Conservation (phyloP, 2,797 vertebrate species). For the Hydrocynus forskahlii region DNA sequence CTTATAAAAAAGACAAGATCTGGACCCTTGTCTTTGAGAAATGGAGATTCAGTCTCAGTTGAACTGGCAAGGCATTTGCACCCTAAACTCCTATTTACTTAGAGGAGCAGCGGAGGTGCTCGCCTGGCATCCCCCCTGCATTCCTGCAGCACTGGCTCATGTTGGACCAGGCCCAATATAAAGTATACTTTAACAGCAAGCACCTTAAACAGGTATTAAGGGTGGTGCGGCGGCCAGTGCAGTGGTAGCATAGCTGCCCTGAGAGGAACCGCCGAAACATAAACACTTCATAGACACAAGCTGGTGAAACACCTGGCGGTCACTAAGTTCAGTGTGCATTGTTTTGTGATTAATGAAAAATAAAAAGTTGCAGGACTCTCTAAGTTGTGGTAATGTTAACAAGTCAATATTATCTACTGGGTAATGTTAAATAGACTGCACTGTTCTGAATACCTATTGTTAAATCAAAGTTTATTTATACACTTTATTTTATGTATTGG, state of each 20-base stretch:
- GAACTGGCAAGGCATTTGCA: slow-evolving; percentile 54
- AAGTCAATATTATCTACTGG: too few relatives aligned
- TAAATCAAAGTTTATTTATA: too few relatives aligned
- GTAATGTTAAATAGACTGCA: too few relatives aligned
- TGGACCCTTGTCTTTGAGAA: slow-evolving; percentile 36
- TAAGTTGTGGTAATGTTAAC: not conserved
- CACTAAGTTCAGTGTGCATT: slow-evolving; percentile 24
- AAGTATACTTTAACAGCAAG: slow-evolving; percentile 57
- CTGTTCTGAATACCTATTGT: too few relatives aligned
- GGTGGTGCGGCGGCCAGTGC: slow-evolving; percentile 39
- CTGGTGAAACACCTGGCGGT: slow-evolving; percentile 28
- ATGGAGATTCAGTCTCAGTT: slow-evolving; percentile 48
- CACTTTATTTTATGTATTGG: too few relatives aligned
- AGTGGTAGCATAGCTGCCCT: slow-evolving; percentile 38
- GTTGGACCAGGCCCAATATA: slow-evolving; percentile 59
- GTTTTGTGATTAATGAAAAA: slow-evolving; percentile 14
- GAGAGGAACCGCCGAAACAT: slow-evolving; percentile 43
- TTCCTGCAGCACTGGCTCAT: slow-evolving; percentile 60
- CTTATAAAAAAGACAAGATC: slow-evolving; percentile 33
- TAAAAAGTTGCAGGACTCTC: not conserved
- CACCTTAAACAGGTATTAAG: slow-evolving; percentile 62
- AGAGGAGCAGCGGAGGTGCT: slow-evolving; percentile 56
- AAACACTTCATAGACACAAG: slow-evolving; percentile 39
- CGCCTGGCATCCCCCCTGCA: slow-evolving; percentile 58
- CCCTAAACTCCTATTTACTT: slow-evolving; percentile 61